Evolutionary conservation across 2,888 invertebrate genomes (phyloP), one percentile per base, ranked within the genome.

Genomic region (Caenorhabditis becei): DNA sequence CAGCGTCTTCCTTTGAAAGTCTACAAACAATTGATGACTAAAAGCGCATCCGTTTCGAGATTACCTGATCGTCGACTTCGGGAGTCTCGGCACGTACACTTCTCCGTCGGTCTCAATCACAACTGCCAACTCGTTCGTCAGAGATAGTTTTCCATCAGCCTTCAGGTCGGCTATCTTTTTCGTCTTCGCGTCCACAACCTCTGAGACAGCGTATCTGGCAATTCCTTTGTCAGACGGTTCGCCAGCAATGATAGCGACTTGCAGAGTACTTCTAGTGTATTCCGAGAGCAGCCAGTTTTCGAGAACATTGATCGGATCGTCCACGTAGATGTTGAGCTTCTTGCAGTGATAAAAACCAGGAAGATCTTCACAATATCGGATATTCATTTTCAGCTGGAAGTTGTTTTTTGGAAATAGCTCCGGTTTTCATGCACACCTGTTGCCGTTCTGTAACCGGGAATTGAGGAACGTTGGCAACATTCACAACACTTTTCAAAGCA

Each of bases 281-380:
- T 24, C 11, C 0, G 58, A 51, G 1, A 66, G 20, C 10, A 66
- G 49, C 74, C 74, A 74, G 4, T 18, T 14, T 8, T 66, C 74
- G 14, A 74, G 53, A 16, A 59, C 0, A 28, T 74, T 74, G 14
- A 59, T 26, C 28, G 74, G 74, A 26, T 74, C 74, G 24, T 74
- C 74, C 7, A 74, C 10, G 23, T 41, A 66, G 41, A 49, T 28
- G 35, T 47, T 16, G 7, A 66, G 28, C 0, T 14, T 3, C 26
- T 65, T 20, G 0, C 28, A 51, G 14, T 20, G 51, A 32, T 58
- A 74, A 44, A 66, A 74, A 16, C 74, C 74, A 20, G 63, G 63
- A 5, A 65, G 32, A 16, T 59, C 59, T 20, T 65, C 35, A 5
- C 24, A 8, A 2, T 14, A 10, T 0, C 58, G 58, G 24, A 74